These are phyloP conservation scores for Latrodectus geometricus DNA, from an alignment of 1,140 invertebrate species.

Conservation along the genomic window DNA sequence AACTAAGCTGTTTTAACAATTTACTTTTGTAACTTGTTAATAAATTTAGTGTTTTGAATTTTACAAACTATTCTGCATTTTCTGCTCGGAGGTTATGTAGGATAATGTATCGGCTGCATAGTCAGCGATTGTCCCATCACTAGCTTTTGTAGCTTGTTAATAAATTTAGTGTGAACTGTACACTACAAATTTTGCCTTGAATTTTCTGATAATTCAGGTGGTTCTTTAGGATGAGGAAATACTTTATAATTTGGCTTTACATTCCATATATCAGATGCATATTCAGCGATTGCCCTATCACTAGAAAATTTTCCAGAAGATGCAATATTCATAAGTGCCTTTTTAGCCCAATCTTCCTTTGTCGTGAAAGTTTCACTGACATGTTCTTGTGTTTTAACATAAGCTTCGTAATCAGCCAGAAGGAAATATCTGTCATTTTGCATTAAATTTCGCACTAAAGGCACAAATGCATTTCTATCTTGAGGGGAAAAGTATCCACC, in stretches of 20 bases:
- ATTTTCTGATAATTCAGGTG: neutral
- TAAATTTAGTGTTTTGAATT: too few relatives aligned
- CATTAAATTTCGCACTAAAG: slow-evolving; percentile 89
- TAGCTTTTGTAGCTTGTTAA: too few relatives aligned
- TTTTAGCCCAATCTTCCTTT: slow-evolving; percentile 91
- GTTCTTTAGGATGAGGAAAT: slow-evolving; percentile 72
- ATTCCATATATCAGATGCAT: slow-evolving; percentile 96
- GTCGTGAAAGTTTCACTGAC: slow-evolving; percentile 85
- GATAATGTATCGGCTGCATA: too few relatives aligned
- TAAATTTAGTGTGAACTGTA: too few relatives aligned
- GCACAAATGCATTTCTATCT: slow-evolving; percentile 89
- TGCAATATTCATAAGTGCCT: slow-evolving; percentile 96
- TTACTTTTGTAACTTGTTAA: too few relatives aligned
- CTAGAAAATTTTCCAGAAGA: slow-evolving; percentile 98
- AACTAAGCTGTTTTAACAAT: too few relatives aligned
- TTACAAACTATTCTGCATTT: too few relatives aligned
- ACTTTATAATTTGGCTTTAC: slow-evolving; percentile 90
- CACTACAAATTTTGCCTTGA: too few relatives aligned
- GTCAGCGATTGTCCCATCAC: too few relatives aligned
- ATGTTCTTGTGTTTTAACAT: slow-evolving; percentile 91
- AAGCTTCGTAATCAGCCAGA: slow-evolving; percentile 95
- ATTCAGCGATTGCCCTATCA: slow-evolving; percentile 96
- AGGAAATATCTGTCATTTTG: slow-evolving; percentile 94
- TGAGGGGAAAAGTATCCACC: slow-evolving; percentile 95
- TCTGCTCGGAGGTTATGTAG: too few relatives aligned